Evolutionary conservation across 2,797 vertebrate genomes (phyloP), one percentile per base, ranked within the genome.

Genomic region (Acanthurus leucopareius): DNA sequence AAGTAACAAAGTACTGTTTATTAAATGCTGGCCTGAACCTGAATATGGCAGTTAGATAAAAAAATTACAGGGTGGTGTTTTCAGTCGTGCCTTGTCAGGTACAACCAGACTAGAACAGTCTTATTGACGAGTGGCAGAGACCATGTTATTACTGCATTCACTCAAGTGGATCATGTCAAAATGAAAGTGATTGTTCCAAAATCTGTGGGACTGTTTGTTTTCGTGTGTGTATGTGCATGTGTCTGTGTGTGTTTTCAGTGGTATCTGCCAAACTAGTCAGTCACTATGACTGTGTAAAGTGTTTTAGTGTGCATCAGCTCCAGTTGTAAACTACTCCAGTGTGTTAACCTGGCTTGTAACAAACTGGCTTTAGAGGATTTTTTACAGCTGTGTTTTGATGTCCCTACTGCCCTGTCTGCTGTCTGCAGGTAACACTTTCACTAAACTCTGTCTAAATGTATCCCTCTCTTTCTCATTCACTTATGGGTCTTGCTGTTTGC

Each of bases 331-430:
- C 86, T 57, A 11, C 80, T 86, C 61, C 73, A 73, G 73, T 82
- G 86, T 78, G 89, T 90, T 89, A 90, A 92, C 77, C 82, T 73
- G 69, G 67, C 84, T 85, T 76, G 85, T 77, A 88, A 91, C 91
- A 89, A 86, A 84, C 86, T 76, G 75, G 75, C 77, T 77, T 79
- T 71, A 88, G 77, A 83, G 82, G 44, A 16, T 71, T 84, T 67
- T 91, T 91, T 90, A 91, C 52, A 20, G 70, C 84, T 61, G 57
- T 76, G 84, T 91, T 85, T 83, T 85, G 77, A 73, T 63, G 38
- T 77, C 66, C 82, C 66, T 66, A 86, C 77, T 3, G 42, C 17
- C 2, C 25, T 25, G 25, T 45, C 73, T 16, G 8, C 71, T 81
- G 74, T 86, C 88, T 89, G 82, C 85, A 89, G 85, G 88, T 88